Evolutionary conservation across 2,888 invertebrate genomes (phyloP), one percentile per base, ranked within the genome.

Genomic region (Linnaemya vulpina): DNA sequence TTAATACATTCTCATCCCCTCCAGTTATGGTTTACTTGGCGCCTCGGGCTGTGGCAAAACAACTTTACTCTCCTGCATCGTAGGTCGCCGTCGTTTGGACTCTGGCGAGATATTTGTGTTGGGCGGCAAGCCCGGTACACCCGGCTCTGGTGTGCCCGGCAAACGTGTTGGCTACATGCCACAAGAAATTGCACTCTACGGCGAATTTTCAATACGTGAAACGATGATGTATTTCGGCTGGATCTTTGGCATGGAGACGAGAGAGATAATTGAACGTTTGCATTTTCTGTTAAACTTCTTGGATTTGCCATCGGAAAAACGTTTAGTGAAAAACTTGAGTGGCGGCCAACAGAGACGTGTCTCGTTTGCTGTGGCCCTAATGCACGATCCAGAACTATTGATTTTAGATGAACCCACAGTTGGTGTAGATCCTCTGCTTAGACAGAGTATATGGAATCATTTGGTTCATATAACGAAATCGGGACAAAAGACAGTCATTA

Each of bases 31-130:
- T 81, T 94, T 98, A 11, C 94, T 98, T 51, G 98, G 98, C 30
- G 98, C 98, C 9, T 98, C 98, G 84, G 98, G 98, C 43, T 98
- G 98, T 92, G 98, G 98, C n/a, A 98, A 98, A 93, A 98, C 98
- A 3, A 98, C 98, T 0, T 93, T 98, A 15, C 94, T 98, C 5
- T 96, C 97, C 63, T 98, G 98, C 92, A 96, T 98, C 89, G 97
- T 98, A 25, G 98, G 98, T 4, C 94, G 98, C 75, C 94, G 97
- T 89, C 94, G 96, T 88, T 93, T 98, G 71, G 96, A 98, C 93
- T 94, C 95, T 2, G 98, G 98, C 5, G 96, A 97, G 91, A 96
- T 98, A 88, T 96, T 95, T 93, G 98, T 98, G 49, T 94, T 98
- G 73, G 98, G 98, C 0, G 96, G 97, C 25, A 96, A 95, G 89